phyloP scores from a whole-genome alignment of 2,113 vertebrate genomes.

The Atrichornis clamosus region DNA sequence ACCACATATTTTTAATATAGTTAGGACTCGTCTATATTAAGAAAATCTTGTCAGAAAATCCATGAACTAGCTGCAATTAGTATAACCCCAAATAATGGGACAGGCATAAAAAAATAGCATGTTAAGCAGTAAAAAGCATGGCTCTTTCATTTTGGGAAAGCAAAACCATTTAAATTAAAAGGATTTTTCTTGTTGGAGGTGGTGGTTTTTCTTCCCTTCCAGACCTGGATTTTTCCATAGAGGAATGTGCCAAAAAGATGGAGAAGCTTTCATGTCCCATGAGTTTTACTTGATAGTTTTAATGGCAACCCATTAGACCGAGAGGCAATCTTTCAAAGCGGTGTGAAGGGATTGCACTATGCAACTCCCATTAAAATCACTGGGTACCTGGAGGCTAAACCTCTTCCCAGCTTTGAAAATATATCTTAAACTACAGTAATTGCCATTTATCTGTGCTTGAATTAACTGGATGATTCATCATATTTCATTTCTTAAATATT shows the following conservation, averaged over 20 bases:
- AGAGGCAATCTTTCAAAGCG: neutral
- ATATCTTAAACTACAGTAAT: neutral
- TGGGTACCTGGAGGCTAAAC: neutral
- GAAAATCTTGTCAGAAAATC: neutral
- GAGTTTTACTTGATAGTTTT: neutral
- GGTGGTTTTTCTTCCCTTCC: neutral
- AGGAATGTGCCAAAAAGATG: constrained; percentile 12
- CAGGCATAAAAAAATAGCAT: neutral
- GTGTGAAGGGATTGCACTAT: neutral
- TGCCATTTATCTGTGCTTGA: constrained; percentile 10
- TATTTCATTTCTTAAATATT: neutral
- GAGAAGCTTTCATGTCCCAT: neutral
- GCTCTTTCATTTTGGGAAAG: neutral
- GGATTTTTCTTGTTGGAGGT: fast-evolving
- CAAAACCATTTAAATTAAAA: neutral
- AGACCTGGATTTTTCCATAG: neutral
- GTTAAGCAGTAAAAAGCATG: neutral
- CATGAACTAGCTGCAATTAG: neutral
- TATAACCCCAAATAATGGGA: neutral
- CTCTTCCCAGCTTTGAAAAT: neutral
- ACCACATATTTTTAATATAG: neutral
- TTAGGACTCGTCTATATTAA: neutral
- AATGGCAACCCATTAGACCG: neutral
- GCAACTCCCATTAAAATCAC: neutral
- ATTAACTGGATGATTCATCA: neutral